Percentiles rank a stretch among this genome's conserved stretches.
Evolutionary conservation across 53 echinoderm and acorn worm species (phyloP).

Genomic region (Temnopleurus reevesii): DNA sequence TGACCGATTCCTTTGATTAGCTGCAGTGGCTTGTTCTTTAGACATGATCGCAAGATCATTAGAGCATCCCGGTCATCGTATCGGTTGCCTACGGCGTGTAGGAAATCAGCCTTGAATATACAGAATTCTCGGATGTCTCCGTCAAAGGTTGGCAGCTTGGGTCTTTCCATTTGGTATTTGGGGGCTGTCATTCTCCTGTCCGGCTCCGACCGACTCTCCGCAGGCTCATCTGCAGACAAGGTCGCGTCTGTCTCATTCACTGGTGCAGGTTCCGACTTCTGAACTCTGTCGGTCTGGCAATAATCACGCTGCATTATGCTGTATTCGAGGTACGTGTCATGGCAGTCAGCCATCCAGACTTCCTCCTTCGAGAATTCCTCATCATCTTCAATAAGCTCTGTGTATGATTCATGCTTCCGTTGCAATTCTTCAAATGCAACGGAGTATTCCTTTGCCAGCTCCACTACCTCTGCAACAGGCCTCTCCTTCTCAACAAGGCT

Average conservation of each 20-base stretch:
- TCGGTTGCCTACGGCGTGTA: not conserved
- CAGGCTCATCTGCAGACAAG: not conserved
- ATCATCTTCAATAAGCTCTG: constrained; percentile 13
- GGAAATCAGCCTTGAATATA: constrained; percentile 37
- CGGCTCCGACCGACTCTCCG: not conserved
- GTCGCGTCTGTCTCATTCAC: not conserved
- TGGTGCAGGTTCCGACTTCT: not conserved
- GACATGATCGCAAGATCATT: not conserved
- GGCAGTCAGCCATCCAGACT: not conserved
- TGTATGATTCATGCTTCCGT: not conserved
- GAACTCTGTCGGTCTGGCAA: not conserved
- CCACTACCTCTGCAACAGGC: not conserved
- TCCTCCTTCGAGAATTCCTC: not conserved
- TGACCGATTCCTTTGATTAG: not conserved
- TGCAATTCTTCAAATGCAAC: not conserved
- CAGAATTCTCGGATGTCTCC: constrained; percentile 36
- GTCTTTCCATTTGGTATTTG: not conserved
- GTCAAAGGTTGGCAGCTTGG: not conserved
- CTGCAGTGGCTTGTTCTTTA: not conserved
- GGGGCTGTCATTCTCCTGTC: not conserved
- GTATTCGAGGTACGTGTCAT: not conserved
- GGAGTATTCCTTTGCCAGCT: not conserved
- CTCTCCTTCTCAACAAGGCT: not conserved
- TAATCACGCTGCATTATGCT: not conserved
- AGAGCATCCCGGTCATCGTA: not conserved